Percentiles rank a stretch among this genome's conserved stretches.
These are phyloP conservation scores for Adrianichthys oophorus DNA, from an alignment of 2,797 vertebrate species.

Conservation along the genomic window DNA sequence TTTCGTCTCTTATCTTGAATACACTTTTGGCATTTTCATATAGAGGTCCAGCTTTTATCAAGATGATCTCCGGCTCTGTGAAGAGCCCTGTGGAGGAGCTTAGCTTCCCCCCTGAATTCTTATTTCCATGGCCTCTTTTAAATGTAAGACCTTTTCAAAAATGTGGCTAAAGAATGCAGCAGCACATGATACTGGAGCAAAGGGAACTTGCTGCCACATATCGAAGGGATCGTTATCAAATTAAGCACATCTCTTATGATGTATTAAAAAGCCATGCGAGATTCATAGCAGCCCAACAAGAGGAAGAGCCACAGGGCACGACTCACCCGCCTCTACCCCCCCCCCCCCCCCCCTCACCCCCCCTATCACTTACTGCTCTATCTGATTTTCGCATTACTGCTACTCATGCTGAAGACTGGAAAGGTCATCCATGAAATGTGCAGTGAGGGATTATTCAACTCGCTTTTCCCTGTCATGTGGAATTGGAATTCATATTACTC, in stretches of 20 bases:
- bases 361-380: slow-evolving; percentile 46
- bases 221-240: slow-evolving; percentile 66
- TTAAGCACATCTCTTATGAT: slow-evolving; percentile 57
- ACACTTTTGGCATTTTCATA: slow-evolving; percentile 55
- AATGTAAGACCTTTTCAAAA: slow-evolving; percentile 40
- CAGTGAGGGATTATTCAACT: slow-evolving; percentile 63
- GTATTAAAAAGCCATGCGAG: slow-evolving; percentile 62
- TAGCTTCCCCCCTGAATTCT: slow-evolving; percentile 24
- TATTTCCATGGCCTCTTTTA: slow-evolving; percentile 35
- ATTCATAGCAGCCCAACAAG: slow-evolving; percentile 39
- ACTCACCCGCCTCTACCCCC: slow-evolving; percentile 41
- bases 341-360: slow-evolving; percentile 29
- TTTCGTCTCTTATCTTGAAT: slow-evolving; percentile 42
- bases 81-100: slow-evolving; percentile 46
- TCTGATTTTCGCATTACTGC: slow-evolving; percentile 63
- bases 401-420: slow-evolving; percentile 53
- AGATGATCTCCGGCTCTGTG: slow-evolving; percentile 42
- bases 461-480: slow-evolving; percentile 52
- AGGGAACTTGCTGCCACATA: slow-evolving; percentile 26
- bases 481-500: slow-evolving; percentile 66
- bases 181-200: slow-evolving; percentile 6
- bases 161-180: slow-evolving; percentile 16
- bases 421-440: slow-evolving; percentile 76
- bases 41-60: slow-evolving; percentile 55
- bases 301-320: slow-evolving; percentile 53